Conservation (phyloP, 2,113 vertebrate genomes). For the Takifugu flavidus region DNA sequence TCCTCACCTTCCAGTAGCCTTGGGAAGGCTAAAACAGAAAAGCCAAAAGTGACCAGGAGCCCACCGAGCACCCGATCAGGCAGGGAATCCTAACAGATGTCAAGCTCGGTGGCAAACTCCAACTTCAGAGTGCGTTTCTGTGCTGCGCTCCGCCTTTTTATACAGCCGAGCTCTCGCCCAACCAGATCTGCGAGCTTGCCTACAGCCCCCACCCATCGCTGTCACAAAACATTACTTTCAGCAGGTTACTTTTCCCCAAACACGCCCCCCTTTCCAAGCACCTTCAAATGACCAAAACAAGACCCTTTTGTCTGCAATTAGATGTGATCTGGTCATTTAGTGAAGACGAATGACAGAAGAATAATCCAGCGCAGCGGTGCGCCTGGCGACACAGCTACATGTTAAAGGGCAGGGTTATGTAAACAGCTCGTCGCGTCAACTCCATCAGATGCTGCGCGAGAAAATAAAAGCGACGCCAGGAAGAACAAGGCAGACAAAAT, state of each 20-base stretch:
- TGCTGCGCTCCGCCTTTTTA: conserved; percentile 64
- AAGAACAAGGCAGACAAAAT: conserved; percentile 3
- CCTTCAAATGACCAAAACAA: conserved; percentile 28
- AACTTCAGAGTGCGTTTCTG: conserved; percentile 38
- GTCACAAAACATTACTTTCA: conserved; percentile 68
- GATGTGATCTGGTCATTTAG: conserved; percentile 32
- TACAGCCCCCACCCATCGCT: conserved; percentile 53
- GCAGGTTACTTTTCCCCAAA: conserved; percentile 20
- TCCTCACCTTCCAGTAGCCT: conserved; percentile 47
- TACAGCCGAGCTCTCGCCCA: conserved; percentile 55
- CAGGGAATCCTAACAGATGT: conserved; percentile 29
- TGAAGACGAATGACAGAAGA: neutral
- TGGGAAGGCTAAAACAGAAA: neutral
- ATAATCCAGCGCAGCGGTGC: neutral
- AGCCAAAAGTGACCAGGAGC: conserved; percentile 1
- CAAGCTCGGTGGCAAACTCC: conserved; percentile 26
- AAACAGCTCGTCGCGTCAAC: conserved; percentile 1
- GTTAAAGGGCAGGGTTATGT: conserved; percentile 24
- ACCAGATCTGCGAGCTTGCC: conserved; percentile 55
- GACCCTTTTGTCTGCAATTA: conserved; percentile 1
- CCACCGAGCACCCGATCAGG: conserved; percentile 10
- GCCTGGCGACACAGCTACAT: conserved; percentile 2
- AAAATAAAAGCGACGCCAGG: conserved; percentile 14
- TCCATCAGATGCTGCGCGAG: neutral
- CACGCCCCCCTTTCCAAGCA: conserved; percentile 14